Conservation (phyloP, 2,113 vertebrate species). For the Cebidichthys violaceus region DNA sequence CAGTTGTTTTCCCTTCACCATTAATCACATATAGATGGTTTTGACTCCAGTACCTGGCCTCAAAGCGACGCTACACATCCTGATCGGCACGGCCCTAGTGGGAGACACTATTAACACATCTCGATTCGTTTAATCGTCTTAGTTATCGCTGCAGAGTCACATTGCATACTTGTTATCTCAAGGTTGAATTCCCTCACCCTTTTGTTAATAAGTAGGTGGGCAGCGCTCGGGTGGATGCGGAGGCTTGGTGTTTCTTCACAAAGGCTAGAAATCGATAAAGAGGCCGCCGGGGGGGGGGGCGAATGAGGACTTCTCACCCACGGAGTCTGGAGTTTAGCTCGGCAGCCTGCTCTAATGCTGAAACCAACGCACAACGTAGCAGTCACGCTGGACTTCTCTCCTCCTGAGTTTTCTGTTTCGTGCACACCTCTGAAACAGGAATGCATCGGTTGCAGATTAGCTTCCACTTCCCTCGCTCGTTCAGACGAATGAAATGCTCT, state of each 20-base stretch:
- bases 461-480: conserved; percentile 15
- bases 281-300: conserved; percentile 20
- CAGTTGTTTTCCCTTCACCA: background rate
- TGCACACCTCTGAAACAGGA: background rate
- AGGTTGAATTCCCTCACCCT: background rate
- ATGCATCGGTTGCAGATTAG: conserved; percentile 32
- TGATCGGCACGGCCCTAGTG: background rate
- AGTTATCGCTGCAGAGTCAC: background rate
- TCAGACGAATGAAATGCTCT: conserved; percentile 31
- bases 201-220: background rate
- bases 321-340: conserved; percentile 62
- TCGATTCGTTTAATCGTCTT: background rate
- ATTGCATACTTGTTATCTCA: background rate
- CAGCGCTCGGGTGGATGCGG: conserved; percentile 26
- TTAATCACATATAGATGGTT: background rate
- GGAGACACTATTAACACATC: background rate
- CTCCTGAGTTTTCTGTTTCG: background rate
- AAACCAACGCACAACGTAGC: conserved; percentile 35
- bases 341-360: conserved; percentile 38
- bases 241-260: conserved; percentile 51
- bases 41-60: background rate
- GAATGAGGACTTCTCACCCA: conserved; percentile 45
- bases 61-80: background rate
- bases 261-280: conserved; percentile 36
- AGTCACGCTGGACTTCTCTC: background rate